A percentile compares a stretch with the other conserved stretches of the same genome.
phyloP scores from a whole-genome alignment of 2,888 invertebrate species.

The Gastracanthus pulcherrimus region DNA sequence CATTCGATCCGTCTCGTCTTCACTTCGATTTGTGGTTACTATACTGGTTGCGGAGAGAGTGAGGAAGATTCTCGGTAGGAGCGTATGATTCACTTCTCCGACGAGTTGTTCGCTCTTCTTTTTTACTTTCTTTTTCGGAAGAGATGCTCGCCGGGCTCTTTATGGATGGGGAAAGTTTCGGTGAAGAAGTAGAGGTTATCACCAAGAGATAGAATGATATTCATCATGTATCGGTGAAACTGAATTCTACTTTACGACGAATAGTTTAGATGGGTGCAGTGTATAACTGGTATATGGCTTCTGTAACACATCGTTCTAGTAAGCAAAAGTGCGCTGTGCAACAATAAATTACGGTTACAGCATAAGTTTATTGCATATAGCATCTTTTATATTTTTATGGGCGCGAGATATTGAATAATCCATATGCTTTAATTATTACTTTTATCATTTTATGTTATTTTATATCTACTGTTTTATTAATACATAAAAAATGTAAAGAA shows the following conservation, averaged over 20 bases:
- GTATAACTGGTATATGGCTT: too few relatives aligned
- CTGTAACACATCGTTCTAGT: too few relatives aligned
- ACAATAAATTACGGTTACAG: too few relatives aligned
- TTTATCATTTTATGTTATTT: too few relatives aligned
- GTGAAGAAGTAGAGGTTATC: background rate
- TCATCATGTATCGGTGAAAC: background rate
- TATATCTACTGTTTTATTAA: too few relatives aligned
- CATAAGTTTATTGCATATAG: too few relatives aligned
- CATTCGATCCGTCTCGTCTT: slow-evolving; percentile 15
- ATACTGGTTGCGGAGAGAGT: background rate
- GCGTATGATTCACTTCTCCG: slow-evolving; percentile 29
- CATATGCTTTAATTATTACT: too few relatives aligned
- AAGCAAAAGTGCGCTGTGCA: background rate
- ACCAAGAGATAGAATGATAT: background rate
- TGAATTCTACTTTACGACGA: background rate
- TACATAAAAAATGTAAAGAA: too few relatives aligned
- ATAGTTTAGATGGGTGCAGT: too few relatives aligned
- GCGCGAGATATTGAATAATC: too few relatives aligned
- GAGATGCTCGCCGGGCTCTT: background rate
- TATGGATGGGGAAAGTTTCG: slow-evolving; percentile 21
- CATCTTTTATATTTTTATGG: too few relatives aligned
- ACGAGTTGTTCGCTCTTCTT: too few relatives aligned
- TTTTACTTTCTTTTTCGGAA: slow-evolving; percentile 27
- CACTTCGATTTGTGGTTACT: slow-evolving; percentile 26
- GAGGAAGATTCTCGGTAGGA: slow-evolving; percentile 26